These are phyloP conservation scores for Castor canadensis DNA, from an alignment of 2,113 vertebrate genomes.

Conservation along the genomic window DNA sequence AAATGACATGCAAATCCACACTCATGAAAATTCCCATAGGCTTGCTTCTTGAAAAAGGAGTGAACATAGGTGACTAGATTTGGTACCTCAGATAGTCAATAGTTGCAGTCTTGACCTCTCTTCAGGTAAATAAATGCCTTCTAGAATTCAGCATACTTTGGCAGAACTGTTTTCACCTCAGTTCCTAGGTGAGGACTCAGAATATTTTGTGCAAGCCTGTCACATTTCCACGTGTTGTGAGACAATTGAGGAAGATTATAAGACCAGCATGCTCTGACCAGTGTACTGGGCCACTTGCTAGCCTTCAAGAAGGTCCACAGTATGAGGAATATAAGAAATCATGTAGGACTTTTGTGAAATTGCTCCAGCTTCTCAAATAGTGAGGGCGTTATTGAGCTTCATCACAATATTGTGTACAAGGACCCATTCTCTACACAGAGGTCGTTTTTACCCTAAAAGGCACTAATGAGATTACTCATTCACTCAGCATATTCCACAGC, in stretches of 20 bases:
- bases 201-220: not conserved
- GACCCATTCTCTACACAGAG: not conserved
- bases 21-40: not conserved
- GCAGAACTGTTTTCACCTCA: not conserved
- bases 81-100: not conserved
- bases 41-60: not conserved
- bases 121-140: not conserved
- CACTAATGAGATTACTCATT: not conserved
- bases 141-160: not conserved
- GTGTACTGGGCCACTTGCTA: not conserved
- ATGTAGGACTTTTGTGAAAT: not conserved
- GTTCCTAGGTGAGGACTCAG: not conserved
- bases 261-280: not conserved
- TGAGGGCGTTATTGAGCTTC: not conserved
- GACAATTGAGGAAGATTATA: not conserved
- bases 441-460: not conserved
- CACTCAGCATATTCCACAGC: not conserved
- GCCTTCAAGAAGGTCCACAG: not conserved
- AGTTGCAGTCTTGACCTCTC: not conserved
- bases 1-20: not conserved
- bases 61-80: not conserved
- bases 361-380: not conserved
- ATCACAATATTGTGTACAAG: not conserved
- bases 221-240: not conserved
- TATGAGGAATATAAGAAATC: not conserved